Percentiles rank a stretch among this genome's conserved stretches.
Conservation (phyloP, 2,888 invertebrate genomes). For the Lottia gigantea region DNA sequence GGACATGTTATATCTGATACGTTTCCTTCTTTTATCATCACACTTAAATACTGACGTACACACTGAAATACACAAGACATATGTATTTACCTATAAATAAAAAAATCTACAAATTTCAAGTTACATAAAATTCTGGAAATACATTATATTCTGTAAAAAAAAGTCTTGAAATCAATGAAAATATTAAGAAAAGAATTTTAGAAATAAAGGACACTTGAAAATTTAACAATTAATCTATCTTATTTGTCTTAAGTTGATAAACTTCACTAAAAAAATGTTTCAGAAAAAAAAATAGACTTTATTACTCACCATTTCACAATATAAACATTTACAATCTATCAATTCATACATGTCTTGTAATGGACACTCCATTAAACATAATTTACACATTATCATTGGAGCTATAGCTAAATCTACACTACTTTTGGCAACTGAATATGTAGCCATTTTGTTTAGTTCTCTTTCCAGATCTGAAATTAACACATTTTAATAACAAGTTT, state of each 20-base stretch:
- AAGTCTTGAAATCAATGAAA: neutral
- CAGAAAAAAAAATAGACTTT: neutral
- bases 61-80: conserved; percentile 46
- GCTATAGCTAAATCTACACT: conserved; percentile 59
- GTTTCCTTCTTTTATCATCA: conserved; percentile 63
- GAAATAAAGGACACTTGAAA: no score
- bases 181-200: no score
- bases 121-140: neutral
- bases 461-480: neutral
- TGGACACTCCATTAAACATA: conserved; percentile 58
- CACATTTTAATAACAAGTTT: neutral
- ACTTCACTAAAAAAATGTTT: neutral
- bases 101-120: neutral
- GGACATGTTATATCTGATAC: conserved; percentile 63
- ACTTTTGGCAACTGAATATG: conserved; percentile 52
- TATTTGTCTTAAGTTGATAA: neutral
- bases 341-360: conserved; percentile 58
- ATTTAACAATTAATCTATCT: neutral
- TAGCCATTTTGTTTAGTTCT: conserved; percentile 45
- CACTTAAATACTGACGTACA: conserved; percentile 60
- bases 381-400: conserved; percentile 58
- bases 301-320: conserved; percentile 57
- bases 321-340: conserved; percentile 60
- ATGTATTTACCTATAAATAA: neutral
- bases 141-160: no score